phyloP scores from a whole-genome alignment of 2,888 invertebrate genomes.

The Hyposoter didymator region DNA sequence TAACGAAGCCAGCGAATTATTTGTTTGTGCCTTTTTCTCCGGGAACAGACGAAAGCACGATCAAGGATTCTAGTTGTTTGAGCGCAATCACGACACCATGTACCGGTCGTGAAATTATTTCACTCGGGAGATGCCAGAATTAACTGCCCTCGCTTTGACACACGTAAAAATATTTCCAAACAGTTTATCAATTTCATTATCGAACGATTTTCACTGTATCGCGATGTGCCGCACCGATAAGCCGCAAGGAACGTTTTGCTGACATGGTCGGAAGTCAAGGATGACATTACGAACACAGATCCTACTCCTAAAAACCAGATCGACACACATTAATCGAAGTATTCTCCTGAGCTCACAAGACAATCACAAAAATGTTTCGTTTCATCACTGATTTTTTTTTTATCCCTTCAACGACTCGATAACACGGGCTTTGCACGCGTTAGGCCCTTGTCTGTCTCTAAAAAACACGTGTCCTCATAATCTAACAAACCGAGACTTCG shows the following conservation, averaged over 20 bases:
- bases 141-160: neutral
- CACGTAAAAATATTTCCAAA: conserved; percentile 6
- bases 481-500: conserved; percentile 16
- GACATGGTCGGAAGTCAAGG: neutral
- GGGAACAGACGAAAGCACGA: neutral
- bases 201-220: conserved; percentile 18
- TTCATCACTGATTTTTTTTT: neutral
- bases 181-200: neutral
- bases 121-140: neutral
- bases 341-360: neutral
- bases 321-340: neutral
- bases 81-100: neutral
- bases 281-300: conserved; percentile 15
- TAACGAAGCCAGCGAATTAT: conserved; percentile 1
- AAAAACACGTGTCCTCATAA: neutral
- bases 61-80: neutral
- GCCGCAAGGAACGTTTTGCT: neutral
- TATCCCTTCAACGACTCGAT: neutral
- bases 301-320: neutral
- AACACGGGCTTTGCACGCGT: neutral
- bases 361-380: neutral
- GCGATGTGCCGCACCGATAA: conserved; percentile 10
- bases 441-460: neutral
- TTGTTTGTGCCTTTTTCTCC: conserved; percentile 18
- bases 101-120: neutral